Percentiles rank a stretch among this genome's conserved stretches.
Conservation (phyloP, 2,888 invertebrate genomes). For the Artemia sinica region DNA sequence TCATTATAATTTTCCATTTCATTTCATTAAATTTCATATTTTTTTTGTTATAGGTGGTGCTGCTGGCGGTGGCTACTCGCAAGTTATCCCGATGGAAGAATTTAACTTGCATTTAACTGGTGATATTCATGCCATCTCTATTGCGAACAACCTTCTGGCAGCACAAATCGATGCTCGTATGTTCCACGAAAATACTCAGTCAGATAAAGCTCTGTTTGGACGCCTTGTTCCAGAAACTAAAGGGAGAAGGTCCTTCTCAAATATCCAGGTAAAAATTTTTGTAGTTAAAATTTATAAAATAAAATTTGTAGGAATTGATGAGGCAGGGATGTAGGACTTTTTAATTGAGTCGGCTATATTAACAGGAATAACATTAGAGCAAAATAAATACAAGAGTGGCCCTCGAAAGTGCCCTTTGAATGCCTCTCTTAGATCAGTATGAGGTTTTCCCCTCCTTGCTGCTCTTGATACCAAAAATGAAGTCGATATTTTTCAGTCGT, state of each 20-base stretch:
- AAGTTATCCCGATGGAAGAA: slow-evolving; percentile 97
- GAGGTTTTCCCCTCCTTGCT: too few species aligned
- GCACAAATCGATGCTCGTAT: slow-evolving; percentile 91
- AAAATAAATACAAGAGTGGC: too few species aligned
- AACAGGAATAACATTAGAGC: too few species aligned
- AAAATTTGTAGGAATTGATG: too few species aligned
- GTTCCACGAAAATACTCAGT: slow-evolving; percentile 89
- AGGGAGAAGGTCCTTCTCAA: slow-evolving; percentile 61
- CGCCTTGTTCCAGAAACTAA: slow-evolving; percentile 70
- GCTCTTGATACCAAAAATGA: too few species aligned
- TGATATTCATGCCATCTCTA: slow-evolving; percentile 95
- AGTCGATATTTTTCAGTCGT: too few species aligned
- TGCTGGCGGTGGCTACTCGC: slow-evolving; percentile 91
- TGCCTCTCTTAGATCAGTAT: too few species aligned
- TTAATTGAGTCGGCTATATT: too few species aligned
- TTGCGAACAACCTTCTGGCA: slow-evolving; percentile 90
- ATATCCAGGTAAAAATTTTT: slow-evolving; percentile 55
- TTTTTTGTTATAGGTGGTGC: slow-evolving; percentile 53
- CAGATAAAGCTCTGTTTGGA: slow-evolving; percentile 63
- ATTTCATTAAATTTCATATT: not conserved
- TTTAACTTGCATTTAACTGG: slow-evolving; percentile 95
- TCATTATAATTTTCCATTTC: not conserved
- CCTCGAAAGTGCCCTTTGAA: too few species aligned
- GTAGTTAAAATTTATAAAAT: not conserved
- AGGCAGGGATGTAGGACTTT: too few species aligned